Conservation (phyloP, 2,888 invertebrate genomes). For the Operophtera brumata region DNA sequence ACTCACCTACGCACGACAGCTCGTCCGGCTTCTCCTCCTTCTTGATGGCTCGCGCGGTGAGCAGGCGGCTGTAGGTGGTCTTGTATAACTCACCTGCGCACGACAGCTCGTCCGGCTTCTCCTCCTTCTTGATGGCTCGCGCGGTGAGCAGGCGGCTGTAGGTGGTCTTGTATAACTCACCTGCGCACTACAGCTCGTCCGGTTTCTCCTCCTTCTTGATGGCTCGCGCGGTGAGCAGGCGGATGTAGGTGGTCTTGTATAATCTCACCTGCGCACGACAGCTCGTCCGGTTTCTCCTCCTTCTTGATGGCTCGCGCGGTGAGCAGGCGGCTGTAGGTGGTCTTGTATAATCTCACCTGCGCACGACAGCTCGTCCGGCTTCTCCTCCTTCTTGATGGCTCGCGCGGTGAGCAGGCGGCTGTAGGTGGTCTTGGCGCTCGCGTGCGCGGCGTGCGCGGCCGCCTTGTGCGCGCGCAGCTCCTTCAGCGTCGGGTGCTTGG, state of each 20-base stretch:
- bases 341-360: conserved; percentile 30
- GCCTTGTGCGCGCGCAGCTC: conserved; percentile 83
- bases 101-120: conserved; percentile 56
- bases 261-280: conserved; percentile 50
- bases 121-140: conserved; percentile 72
- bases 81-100: conserved; percentile 38
- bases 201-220: conserved; percentile 72
- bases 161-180: conserved; percentile 50
- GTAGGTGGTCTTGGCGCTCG: conserved; percentile 53
- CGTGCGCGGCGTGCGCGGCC: conserved; percentile 71
- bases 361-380: conserved; percentile 55
- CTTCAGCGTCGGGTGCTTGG: conserved; percentile 80
- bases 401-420: conserved; percentile 58
- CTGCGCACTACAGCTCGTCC: conserved; percentile 52
- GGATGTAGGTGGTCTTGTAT: conserved; percentile 54
- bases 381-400: conserved; percentile 73
- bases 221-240: conserved; percentile 57
- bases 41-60: conserved; percentile 67
- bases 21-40: conserved; percentile 66
- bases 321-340: conserved; percentile 56
- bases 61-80: conserved; percentile 55
- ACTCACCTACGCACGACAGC: conserved; percentile 49
- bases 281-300: conserved; percentile 62
- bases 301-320: conserved; percentile 69
- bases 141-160: conserved; percentile 58